Evolutionary conservation across 2,888 invertebrate genomes (phyloP).

Genomic region (Tholera decimalis): DNA sequence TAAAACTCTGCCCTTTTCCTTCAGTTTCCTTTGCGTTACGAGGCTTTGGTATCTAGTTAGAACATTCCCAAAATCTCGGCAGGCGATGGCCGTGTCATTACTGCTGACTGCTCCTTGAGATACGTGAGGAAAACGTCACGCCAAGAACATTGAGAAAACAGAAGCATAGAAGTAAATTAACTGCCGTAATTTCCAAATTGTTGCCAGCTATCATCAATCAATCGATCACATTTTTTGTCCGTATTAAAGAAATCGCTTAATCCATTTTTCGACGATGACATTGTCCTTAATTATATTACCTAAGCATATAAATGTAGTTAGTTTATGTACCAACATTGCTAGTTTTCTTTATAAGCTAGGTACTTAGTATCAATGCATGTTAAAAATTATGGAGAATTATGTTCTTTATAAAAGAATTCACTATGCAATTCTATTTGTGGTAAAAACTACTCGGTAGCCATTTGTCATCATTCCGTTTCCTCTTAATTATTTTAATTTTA

Average conservation of each 20-base stretch:
- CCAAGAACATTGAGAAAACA: not conserved
- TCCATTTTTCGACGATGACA: constrained; percentile 7
- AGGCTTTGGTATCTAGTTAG: no score
- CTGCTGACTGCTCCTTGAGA: no score
- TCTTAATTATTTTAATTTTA: constrained; percentile 35
- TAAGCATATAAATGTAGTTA: not conserved
- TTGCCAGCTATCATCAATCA: not conserved
- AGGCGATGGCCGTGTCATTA: no score
- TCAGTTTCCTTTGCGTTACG: no score
- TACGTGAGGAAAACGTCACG: no score
- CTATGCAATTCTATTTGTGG: constrained; percentile 33
- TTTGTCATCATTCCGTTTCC: constrained; percentile 26
- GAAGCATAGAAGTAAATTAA: not conserved
- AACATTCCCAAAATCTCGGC: no score
- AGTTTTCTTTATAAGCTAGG: not conserved
- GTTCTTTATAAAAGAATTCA: not conserved
- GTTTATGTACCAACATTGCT: not conserved
- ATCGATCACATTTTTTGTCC: constrained; percentile 5
- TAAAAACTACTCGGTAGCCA: constrained; percentile 19
- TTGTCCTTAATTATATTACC: not conserved
- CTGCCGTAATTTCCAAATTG: constrained; percentile 9
- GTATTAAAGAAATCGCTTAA: constrained; percentile 4
- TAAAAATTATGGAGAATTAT: not conserved
- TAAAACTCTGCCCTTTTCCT: no score
- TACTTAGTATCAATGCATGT: not conserved